Percentiles rank a stretch among this genome's conserved stretches.
Conservation (phyloP, 1,140 invertebrate species). For the Protaetia brevitarsis region DNA sequence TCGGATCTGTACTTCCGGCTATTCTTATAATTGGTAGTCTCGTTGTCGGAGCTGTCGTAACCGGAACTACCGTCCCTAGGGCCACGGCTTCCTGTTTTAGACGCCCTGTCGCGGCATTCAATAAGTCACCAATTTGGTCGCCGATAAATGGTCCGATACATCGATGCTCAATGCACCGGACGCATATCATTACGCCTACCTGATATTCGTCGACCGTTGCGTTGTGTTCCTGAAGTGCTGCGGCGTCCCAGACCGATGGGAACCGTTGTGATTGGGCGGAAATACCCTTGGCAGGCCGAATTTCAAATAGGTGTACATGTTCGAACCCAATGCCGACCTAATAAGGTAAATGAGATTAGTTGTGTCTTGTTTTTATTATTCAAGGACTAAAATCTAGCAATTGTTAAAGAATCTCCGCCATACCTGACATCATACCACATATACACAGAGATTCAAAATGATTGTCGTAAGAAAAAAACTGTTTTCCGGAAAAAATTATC, state of each 20-base stretch:
- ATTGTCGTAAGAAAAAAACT: no score
- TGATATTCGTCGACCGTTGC: not conserved
- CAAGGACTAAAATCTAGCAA: no score
- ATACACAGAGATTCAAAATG: no score
- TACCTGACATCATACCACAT: no score
- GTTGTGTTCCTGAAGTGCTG: conserved; percentile 40
- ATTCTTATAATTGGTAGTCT: conserved; percentile 61
- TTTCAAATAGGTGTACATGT: conserved; percentile 90
- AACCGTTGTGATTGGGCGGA: conserved; percentile 69
- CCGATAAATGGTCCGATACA: no score
- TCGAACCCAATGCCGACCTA: conserved; percentile 77
- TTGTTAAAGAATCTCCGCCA: no score
- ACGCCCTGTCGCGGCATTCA: conserved; percentile 42
- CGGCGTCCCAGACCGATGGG: conserved; percentile 57
- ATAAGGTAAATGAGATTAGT: conserved; percentile 4
- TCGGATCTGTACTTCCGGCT: conserved; percentile 72
- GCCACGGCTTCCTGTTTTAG: conserved; percentile 47
- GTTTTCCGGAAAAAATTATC: no score
- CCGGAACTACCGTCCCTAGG: conserved; percentile 71
- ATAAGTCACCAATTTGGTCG: no score
- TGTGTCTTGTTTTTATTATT: not conserved
- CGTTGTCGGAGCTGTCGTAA: conserved; percentile 79
- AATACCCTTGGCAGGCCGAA: conserved; percentile 88
- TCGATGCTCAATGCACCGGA: no score
- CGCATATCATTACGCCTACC: conserved; percentile 4